Base-by-base conservation (phyloP, 2,888 invertebrate species). In the Exephanes ischioxanthus region DNA sequence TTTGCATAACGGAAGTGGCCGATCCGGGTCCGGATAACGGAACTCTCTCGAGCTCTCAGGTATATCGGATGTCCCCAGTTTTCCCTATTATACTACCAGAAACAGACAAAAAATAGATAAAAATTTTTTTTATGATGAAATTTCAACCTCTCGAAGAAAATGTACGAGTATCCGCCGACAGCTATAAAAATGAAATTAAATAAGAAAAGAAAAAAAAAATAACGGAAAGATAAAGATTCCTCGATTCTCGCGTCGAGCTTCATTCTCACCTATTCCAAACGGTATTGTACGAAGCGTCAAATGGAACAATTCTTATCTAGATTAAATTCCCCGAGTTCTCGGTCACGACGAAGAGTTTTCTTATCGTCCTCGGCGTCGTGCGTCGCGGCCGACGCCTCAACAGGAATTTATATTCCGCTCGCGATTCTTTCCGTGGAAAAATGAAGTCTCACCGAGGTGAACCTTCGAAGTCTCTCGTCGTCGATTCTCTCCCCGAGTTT, bases 1-100 rank as follows among this genome's bases (percentile, higher is more conserved):
- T 88, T 85, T 88, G 88, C 87, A 88, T 89, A 88, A 87, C 90
- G 90, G 89, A 90, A 89, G 89, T 87, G 87, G 77, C 86, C 83
- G 90, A 87, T 88, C 84, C 87, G 81, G 82, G 82, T 71, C 82
- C 85, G 82, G 89, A 89, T 91, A 88, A 87, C 78, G 76, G 45
- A 68, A 58, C 70, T 55, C 67, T 61, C 41, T 70, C n/a, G 26
- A 41, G 22, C 30, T n/a, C 26, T 82, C 76, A 55, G 68, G 77
- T 41, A 41, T 87, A 89, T 88, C 87, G 88, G 78, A 83, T 88
- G 78, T 87, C 88, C 55, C 80, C 51, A 61, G 80, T 84, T 84
- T 84, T 73, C 72, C 55, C 72, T 77, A 73, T 77, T 73, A 63
- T 58, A 19, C 51, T 33, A n/a, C 30, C 16, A 68, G 70, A 30